Evolutionary conservation across 2,113 vertebrate species (phyloP), one percentile per base, ranked within the genome.

Genomic region (Muscicapa adusta): DNA sequence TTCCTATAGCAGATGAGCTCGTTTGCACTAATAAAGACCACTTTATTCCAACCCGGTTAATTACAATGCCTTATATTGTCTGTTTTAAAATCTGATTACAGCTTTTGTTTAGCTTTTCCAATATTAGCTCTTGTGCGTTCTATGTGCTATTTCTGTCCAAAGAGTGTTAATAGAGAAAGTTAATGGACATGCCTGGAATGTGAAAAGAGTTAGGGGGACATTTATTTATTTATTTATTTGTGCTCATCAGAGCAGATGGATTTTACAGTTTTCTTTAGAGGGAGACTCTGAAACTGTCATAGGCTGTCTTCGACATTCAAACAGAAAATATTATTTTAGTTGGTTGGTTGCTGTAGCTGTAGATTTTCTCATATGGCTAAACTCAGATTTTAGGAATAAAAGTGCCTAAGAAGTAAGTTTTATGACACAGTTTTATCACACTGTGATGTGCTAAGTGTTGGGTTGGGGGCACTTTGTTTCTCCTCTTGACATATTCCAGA

Each of bases 21-120:
- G 85, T 93, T 96, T 84, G 86, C 70, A 51, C 85, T 96, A 94
- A 91, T 96, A 88, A 97, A 96, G 96, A 85, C 80, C 76, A 95
- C 90, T 88, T 94, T 81, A 95, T 96, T 89, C 91, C 91, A 88
- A 67, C 61, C 70, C 75, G 93, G 87, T 93, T 95, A 95, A 95
- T 96, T 91, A 95, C 81, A 94, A 67, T 86, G 73, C 73, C 96
- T 96, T 89, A 94, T 91, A 87, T 89, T 94, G 84, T 85, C 93
- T 96, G 71, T 58, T 96, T 93, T 88, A 80, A 97, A 97, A 96
- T 96, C 77, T 78, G 95, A 96, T 93, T 95, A 85, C 80, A 91
- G 92, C 91, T 96, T 95, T 97, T 94, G 94, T 96, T 95, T 94
- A 60, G 74, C 82, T 88, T 96, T 92, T 95, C 78, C 72, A 91